Base-by-base conservation (phyloP, 2,113 vertebrate species). In the Hippoglossus stenolepis region DNA sequence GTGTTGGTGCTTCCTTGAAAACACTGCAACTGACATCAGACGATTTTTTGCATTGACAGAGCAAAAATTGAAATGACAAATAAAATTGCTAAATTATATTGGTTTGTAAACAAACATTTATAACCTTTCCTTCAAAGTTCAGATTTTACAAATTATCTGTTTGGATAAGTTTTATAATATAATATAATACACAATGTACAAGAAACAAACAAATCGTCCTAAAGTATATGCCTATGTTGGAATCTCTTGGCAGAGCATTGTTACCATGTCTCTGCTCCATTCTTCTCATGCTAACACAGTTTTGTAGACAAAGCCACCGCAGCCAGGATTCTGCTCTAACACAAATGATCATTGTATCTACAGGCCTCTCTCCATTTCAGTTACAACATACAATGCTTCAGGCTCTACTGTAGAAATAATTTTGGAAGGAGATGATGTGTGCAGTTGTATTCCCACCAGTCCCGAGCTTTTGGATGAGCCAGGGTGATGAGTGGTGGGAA, bases 331-430 rank as follows among this genome's bases (percentile, higher is more conserved):
- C 40, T 21, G 6, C 51, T 15, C 51, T 15, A 26, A 31, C 31
- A 31, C 31, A 31, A 8, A 47, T 9, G 18, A 54, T n/a, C 23
- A 18, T 14, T 51, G 43, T 61, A 24, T 53, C 35, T 20, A 0
- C 40, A 58, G 23, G 69, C 69, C 69, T 62, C 56, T 59, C 31
- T 53, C 18, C 23, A 12, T 54, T n/a, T 53, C 59, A 60, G 4
- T 64, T 64, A 31, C 21, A 26, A 69, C 38, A 77, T 17, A 54
- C 47, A 62, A 35, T 43, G 56, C 65, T 45, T 60, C 60, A 65
- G 60, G 53, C 64, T 21, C 43, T 60, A 24, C 65, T 82, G 70
- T 1, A n/a, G 31, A 60, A 70, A 74, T 74, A 63, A 79, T 49
- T 79, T 26, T 24, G 47, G 62, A 47, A 43, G 47, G 56, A 70